phyloP scores from a whole-genome alignment of 2,888 invertebrate genomes.

The Cybosia mesomella region DNA sequence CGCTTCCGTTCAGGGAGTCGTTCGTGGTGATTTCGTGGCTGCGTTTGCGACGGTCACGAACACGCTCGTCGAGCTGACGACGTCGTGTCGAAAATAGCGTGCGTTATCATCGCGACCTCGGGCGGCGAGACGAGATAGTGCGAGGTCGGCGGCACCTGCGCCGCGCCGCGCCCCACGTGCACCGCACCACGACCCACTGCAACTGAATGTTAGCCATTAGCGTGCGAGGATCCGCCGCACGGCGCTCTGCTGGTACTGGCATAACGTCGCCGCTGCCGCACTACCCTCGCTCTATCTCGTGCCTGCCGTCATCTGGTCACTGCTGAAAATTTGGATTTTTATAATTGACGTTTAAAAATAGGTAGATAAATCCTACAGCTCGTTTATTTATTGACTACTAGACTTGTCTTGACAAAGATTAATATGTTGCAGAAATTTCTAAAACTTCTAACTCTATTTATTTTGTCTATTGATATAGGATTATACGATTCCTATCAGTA shows the following conservation, averaged over 20 bases:
- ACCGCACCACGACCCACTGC: constrained; percentile 64
- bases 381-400: background rate
- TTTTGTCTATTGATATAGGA: background rate
- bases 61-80: constrained; percentile 65
- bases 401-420: background rate
- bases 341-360: constrained; percentile 46
- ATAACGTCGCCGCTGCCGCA: constrained; percentile 11
- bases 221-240: constrained; percentile 42
- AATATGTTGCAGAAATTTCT: background rate
- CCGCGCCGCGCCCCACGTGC: constrained; percentile 77
- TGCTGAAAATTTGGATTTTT: constrained; percentile 30
- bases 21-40: constrained; percentile 69
- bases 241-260: constrained; percentile 23
- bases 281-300: constrained; percentile 46
- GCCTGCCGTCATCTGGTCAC: constrained; percentile 21
- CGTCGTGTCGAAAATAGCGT: constrained; percentile 79
- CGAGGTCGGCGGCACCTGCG: constrained; percentile 84
- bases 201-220: constrained; percentile 59
- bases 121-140: constrained; percentile 82
- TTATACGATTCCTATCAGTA: background rate
- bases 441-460: background rate
- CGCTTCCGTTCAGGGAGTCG: constrained; percentile 72
- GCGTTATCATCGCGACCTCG: constrained; percentile 85
- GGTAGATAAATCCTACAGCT: constrained; percentile 22
- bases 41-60: constrained; percentile 79